Evolutionary conservation across 2,888 invertebrate genomes (phyloP).

Genomic region (Scaptomyza reducta): DNA sequence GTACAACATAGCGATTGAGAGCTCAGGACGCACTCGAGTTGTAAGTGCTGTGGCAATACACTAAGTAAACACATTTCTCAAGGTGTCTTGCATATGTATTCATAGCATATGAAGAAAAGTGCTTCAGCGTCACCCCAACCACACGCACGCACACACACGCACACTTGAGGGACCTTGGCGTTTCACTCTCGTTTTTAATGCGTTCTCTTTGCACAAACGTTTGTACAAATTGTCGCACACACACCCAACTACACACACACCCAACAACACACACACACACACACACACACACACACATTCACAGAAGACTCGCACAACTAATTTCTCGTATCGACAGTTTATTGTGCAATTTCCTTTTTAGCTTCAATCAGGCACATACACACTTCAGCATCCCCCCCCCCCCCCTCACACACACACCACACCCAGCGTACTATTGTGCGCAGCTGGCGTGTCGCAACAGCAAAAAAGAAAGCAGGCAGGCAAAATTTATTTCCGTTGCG

Average conservation of each 20-base stretch:
- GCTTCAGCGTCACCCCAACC: neutral
- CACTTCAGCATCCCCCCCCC: neutral
- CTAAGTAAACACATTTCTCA: slow-evolving; percentile 10
- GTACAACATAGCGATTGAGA: neutral
- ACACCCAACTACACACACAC: neutral
- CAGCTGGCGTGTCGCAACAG: slow-evolving; percentile 4
- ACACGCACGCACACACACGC: neutral
- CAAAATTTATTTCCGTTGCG: slow-evolving; percentile 70
- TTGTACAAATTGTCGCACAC: slow-evolving; percentile 34
- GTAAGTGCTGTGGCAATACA: slow-evolving; percentile 9
- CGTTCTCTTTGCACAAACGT: slow-evolving; percentile 38
- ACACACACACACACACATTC: neutral
- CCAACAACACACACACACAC: slow-evolving; percentile 2
- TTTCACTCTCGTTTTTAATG: slow-evolving; percentile 56
- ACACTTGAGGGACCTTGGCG: slow-evolving; percentile 28
- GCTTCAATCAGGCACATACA: slow-evolving; percentile 9
- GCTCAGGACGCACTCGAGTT: slow-evolving; percentile 1
- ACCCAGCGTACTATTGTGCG: neutral
- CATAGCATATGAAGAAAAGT: neutral
- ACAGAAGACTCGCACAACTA: slow-evolving; percentile 54
- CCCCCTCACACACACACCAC: no score
- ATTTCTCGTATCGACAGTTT: slow-evolving; percentile 78
- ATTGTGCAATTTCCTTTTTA: slow-evolving; percentile 76
- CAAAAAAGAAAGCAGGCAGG: slow-evolving; percentile 22
- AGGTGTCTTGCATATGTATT: slow-evolving; percentile 19